A percentile compares a stretch with the other conserved stretches of the same genome.
These are phyloP conservation scores for Toxostoma redivivum DNA, from an alignment of 2,113 vertebrate genomes.

Conservation along the genomic window DNA sequence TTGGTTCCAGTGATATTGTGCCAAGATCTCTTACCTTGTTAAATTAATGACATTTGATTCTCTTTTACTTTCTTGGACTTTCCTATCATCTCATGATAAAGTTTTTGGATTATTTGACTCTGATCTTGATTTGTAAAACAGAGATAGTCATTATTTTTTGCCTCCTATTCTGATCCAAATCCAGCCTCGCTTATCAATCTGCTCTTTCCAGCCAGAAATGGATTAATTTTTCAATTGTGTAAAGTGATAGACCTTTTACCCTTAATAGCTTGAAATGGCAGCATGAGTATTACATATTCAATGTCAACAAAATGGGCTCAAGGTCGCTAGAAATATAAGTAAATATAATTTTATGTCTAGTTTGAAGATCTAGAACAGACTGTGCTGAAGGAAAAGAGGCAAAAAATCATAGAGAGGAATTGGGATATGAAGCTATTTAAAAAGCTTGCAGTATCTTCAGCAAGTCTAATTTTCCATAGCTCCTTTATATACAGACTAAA, in stretches of 20 bases:
- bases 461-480: background rate
- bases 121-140: background rate
- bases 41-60: background rate
- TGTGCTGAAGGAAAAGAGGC: background rate
- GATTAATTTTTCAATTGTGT: background rate
- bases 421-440: background rate
- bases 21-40: background rate
- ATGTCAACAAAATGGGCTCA: background rate
- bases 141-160: background rate
- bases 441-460: background rate
- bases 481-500: background rate
- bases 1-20: background rate
- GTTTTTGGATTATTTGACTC: background rate
- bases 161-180: background rate
- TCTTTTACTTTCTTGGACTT: background rate
- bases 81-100: background rate
- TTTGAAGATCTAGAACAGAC: background rate
- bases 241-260: background rate
- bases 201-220: background rate
- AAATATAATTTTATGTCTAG: background rate
- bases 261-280: background rate
- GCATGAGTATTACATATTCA: background rate
- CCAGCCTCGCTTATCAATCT: accelerated
- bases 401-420: background rate
- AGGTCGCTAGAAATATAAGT: background rate